These are phyloP conservation scores for Lytechinus variegatus DNA, from an alignment of 35 echinoderm and acorn worm species.

Conservation along the genomic window DNA sequence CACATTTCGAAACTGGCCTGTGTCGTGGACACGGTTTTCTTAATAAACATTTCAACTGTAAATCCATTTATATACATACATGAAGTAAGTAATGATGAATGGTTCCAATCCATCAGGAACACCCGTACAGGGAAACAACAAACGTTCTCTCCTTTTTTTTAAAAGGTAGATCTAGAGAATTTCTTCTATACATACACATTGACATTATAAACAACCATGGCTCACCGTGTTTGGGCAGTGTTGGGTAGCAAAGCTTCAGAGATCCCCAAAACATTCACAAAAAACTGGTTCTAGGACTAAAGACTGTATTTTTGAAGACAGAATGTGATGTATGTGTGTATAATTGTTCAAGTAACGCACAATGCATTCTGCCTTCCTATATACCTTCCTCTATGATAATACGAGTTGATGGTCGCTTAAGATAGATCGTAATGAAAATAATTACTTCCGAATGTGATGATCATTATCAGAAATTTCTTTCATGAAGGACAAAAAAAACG, in stretches of 20 bases:
- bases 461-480: too few species aligned
- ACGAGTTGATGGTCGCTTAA: too few species aligned
- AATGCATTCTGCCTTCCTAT: too few species aligned
- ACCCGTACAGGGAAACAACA: background rate
- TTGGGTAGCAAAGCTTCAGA: background rate
- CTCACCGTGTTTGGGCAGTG: background rate
- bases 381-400: too few species aligned
- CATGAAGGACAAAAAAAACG: too few species aligned
- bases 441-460: too few species aligned
- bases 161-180: background rate
- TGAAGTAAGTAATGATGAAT: background rate
- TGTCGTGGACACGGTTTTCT: background rate
- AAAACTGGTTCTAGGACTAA: too few species aligned
- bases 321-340: too few species aligned
- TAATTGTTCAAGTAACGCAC: too few species aligned
- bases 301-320: too few species aligned
- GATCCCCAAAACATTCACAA: too few species aligned
- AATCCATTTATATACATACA: constrained; percentile 20
- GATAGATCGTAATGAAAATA: too few species aligned
- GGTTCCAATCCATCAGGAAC: background rate
- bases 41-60: constrained; percentile 7
- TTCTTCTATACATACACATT: background rate
- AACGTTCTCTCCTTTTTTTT: background rate
- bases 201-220: background rate
- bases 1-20: background rate